These are phyloP conservation scores for Cylindroiulus punctatus DNA, from an alignment of 2,888 invertebrate species.

Conservation along the genomic window DNA sequence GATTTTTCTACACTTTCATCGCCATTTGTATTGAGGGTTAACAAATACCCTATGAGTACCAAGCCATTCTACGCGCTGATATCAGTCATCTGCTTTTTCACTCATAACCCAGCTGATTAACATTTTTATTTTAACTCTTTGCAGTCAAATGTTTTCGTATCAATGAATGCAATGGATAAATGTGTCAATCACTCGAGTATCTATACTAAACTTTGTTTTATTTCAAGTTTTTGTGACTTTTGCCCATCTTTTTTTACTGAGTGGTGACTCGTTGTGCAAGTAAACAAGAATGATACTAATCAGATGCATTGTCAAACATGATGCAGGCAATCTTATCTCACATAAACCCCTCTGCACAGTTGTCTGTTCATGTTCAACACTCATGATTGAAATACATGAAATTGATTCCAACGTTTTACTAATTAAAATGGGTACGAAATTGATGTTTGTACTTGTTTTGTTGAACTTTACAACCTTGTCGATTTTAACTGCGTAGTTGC, in stretches of 20 bases:
- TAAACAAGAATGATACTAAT: neutral
- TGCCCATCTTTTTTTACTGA: neutral
- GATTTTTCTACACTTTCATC: constrained; percentile 40
- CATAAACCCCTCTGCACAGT: constrained; percentile 1
- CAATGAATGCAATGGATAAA: constrained; percentile 3
- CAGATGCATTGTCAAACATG: neutral
- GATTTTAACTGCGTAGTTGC: neutral
- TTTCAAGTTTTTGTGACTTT: neutral
- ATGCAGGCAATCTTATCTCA: neutral
- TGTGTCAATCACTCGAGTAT: neutral
- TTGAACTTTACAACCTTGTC: neutral
- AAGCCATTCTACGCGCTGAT: constrained; percentile 1
- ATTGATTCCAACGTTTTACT: constrained; percentile 39
- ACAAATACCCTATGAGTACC: neutral
- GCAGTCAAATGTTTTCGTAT: neutral
- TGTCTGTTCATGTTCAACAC: constrained; percentile 30
- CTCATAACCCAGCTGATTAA: neutral
- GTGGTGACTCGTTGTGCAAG: neutral
- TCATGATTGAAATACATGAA: constrained; percentile 46
- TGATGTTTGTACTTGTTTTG: neutral
- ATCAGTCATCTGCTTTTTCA: neutral
- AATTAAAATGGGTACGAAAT: neutral
- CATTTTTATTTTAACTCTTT: neutral
- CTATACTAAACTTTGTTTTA: neutral
- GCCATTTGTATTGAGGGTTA: constrained; percentile 9